Base-by-base conservation (phyloP, 2,888 invertebrate genomes). In the Spilarctia lutea region DNA sequence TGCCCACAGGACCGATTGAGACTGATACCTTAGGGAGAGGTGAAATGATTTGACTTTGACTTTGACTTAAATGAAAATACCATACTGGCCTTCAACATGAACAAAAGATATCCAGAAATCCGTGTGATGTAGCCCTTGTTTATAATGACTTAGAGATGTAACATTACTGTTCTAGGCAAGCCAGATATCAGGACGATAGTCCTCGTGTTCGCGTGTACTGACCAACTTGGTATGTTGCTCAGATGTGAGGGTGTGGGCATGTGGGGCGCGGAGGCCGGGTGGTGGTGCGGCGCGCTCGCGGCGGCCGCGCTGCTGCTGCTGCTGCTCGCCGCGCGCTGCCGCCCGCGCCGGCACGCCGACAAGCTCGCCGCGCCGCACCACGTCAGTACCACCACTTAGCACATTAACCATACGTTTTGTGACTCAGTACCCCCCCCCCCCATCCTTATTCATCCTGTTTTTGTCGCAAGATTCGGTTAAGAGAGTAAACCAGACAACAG, bases 231-330 rank as follows among this genome's bases (percentile, higher is more conserved):
- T 68, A 72, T 75, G 67, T 63, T 70, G 78, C 84, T 20, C 87
- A 95, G 94, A 94, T 94, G 95, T 94, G 94, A 94, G 89, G 81
- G 79, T 70, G 77, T 88, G 82, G 94, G 89, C 85, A 94, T 94
- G 94, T 94, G 94, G 93, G 91, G 91, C 90, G 90, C 88, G 86
- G 90, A 88, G 91, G 93, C 91, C 90, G 92, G 94, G 83, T 90
- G 91, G 92, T 91, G 92, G 91, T 91, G 93, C 91, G 94, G 93
- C 88, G 94, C 93, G 91, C 90, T 91, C 88, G 94, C 94, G 83
- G 94, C 93, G 79, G 89, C 86, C 86, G 93, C 92, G 88, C 89
- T 93, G 88, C 89, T 93, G 87, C 86, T 90, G 87, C 87, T 90
- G 82, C 87, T 87, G 87, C 91, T 93, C 85, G 91, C 90, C 81